Evolutionary conservation across 2,888 invertebrate genomes (phyloP).

Genomic region (Tineola bisselliella): DNA sequence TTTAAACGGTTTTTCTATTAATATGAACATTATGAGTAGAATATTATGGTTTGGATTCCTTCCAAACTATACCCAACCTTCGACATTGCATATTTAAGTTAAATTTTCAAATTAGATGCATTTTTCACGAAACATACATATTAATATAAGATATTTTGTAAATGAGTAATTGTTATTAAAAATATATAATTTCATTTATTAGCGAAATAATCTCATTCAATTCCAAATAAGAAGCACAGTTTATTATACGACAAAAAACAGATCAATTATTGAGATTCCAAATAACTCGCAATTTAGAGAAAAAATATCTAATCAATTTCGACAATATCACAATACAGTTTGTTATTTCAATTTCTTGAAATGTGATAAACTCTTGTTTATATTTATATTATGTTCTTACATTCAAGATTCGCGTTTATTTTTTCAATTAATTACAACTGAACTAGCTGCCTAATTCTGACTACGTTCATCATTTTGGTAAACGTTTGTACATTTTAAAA

Average conservation of each 20-base stretch:
- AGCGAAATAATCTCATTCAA: background rate
- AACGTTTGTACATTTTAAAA: too few species aligned
- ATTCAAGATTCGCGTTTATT: background rate
- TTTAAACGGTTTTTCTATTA: too few species aligned
- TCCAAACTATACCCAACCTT: too few species aligned
- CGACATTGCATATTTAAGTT: too few species aligned
- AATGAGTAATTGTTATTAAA: background rate
- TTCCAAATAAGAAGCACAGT: background rate
- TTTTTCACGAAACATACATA: background rate
- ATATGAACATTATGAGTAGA: too few species aligned
- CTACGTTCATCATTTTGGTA: too few species aligned
- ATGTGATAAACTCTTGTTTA: background rate
- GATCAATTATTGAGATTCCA: background rate
- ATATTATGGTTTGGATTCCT: too few species aligned
- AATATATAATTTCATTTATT: background rate
- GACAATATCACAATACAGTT: conserved; percentile 8
- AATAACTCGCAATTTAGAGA: background rate
- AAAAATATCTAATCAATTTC: conserved; percentile 1
- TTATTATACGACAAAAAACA: background rate
- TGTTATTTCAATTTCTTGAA: background rate
- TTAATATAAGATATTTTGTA: background rate
- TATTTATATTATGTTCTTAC: too few species aligned
- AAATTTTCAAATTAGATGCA: too few species aligned
- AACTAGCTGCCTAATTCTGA: too few species aligned
- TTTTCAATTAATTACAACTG: background rate